Base-by-base conservation (phyloP, 2,113 vertebrate species). In the Cryptomyrus ogoouensis region DNA sequence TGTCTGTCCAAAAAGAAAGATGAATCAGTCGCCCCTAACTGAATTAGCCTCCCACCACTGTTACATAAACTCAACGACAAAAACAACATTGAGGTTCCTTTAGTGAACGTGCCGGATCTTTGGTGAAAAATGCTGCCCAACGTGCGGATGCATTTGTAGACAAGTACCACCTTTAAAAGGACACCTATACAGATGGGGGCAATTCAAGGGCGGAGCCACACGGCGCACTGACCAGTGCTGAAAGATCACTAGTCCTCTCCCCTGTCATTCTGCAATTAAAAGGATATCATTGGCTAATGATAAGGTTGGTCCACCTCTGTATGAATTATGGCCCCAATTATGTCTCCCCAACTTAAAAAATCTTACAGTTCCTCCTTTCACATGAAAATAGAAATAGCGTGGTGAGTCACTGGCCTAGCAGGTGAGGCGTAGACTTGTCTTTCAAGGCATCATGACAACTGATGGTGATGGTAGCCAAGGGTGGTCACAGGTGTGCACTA, bases 71-170 rank as follows among this genome's bases (percentile, higher is more conserved):
- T 52, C 46, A 31, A 70, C 6, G n/a, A 31, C 62, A 70, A 86
- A 90, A 92, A 92, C 74, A 90, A 46, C 90, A 89, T 52, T 90
- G 35, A 35, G 83, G 49, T 58, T 90, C 90, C 84, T 91, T 91
- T 90, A 88, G 88, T 88, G 86, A 90, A 89, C 17, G 62, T 70
- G n/a, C n/a, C n/a, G 3, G 62, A 70, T 70, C 9, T 10, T 13
- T 31, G 62, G 62, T 70, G 62, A 70, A 31, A 70, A 70, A 70
- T 70, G 27, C n/a, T 70, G n/a, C 62, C 62, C n/a, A 66, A 27
- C 0, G 24, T 27, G 58, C n/a, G 8, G 58, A 27, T 66, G n/a
- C 58, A 66, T 66, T 27, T 27, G 9, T 10, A 27, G n/a, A 66
- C 58, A 66, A 66, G 58, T 15, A 66, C 58, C 8, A 7, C 24